Conservation (phyloP, 2,113 vertebrate genomes). For the Microcebus lehilahytsara region DNA sequence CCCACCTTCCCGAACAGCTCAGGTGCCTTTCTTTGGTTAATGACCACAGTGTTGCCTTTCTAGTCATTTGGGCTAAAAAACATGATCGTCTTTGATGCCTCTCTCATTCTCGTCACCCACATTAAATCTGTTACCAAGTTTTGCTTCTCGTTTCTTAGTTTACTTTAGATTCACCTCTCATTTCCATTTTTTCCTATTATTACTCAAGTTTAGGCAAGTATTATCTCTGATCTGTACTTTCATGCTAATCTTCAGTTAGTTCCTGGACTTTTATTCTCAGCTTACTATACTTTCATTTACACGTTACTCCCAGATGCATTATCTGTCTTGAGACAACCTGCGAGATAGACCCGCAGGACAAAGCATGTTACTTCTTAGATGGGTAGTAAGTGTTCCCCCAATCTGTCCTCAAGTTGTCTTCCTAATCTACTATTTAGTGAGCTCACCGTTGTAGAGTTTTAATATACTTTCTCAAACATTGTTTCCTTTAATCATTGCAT, state of each 20-base stretch:
- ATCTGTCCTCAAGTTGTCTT: background rate
- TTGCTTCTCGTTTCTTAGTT: background rate
- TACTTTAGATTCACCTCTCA: background rate
- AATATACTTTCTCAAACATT: background rate
- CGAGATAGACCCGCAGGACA: background rate
- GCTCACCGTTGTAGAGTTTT: background rate
- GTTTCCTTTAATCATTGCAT: background rate
- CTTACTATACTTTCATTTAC: background rate
- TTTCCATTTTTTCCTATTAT: background rate
- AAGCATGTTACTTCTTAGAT: accelerated
- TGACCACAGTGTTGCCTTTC: background rate
- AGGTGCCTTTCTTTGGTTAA: background rate
- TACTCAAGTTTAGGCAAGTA: background rate
- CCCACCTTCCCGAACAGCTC: background rate
- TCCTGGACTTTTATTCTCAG: background rate
- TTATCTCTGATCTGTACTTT: background rate
- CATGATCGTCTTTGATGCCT: too few species aligned
- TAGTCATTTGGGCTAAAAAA: background rate
- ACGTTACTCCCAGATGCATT: background rate
- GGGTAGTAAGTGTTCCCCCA: too few species aligned
- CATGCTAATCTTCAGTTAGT: accelerated
- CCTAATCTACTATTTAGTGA: background rate
- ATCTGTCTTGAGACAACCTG: background rate
- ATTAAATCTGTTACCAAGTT: background rate
- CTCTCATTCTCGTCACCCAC: background rate